These are phyloP conservation scores for Lordiphosa stackelbergi DNA, from an alignment of 1,140 invertebrate species.

Conservation along the genomic window DNA sequence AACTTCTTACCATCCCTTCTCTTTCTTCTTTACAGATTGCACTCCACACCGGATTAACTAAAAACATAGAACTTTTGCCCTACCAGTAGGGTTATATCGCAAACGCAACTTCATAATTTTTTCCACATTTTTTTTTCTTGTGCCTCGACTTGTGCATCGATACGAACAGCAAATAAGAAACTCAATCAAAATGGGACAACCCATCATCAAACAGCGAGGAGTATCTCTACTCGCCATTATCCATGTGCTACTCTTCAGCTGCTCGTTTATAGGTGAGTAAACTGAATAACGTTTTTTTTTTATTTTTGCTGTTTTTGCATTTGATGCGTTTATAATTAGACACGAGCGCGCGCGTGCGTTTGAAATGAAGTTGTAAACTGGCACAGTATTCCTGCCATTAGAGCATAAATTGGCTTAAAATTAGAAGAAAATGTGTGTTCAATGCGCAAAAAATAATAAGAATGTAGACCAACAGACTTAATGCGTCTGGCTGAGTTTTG, in stretches of 20 bases:
- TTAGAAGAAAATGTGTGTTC: not conserved
- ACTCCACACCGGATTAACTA: conserved; percentile 1
- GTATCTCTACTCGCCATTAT: conserved; percentile 31
- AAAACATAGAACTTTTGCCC: not conserved
- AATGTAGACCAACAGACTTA: not conserved
- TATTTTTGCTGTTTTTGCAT: conserved; percentile 20
- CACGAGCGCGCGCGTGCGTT: conserved; percentile 2
- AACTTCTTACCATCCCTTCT: not conserved
- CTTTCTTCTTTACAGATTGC: conserved; percentile 19
- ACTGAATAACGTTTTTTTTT: conserved; percentile 16
- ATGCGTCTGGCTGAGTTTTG: not conserved
- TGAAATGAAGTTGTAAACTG: conserved; percentile 11
- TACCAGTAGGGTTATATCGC: conserved; percentile 2
- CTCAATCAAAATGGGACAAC: conserved; percentile 56
- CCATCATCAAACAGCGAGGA: conserved; percentile 43
- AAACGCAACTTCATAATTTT: conserved; percentile 20
- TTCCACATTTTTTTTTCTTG: conserved; percentile 45
- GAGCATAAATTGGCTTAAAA: conserved; percentile 8
- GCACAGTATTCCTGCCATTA: conserved; percentile 1
- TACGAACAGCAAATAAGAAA: conserved; percentile 17
- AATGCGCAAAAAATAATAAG: not conserved
- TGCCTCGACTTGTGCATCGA: conserved; percentile 13
- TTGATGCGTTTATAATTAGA: conserved; percentile 52
- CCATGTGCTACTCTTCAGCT: conserved; percentile 54
- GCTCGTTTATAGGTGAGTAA: conserved; percentile 64